phyloP scores from a whole-genome alignment of 2,797 vertebrate species.

The Neoniphon sammara region DNA sequence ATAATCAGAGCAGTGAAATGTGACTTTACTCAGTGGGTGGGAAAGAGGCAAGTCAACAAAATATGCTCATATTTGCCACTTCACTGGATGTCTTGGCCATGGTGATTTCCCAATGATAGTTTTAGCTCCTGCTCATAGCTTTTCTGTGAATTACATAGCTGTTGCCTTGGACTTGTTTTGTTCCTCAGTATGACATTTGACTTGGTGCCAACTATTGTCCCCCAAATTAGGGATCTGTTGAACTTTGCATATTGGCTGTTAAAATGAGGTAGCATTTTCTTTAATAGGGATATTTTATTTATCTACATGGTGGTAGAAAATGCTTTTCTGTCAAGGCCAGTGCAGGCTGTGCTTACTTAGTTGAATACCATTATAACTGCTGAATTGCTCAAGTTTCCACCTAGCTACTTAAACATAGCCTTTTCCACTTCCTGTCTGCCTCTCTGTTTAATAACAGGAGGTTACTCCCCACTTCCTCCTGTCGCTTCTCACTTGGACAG shows the following conservation, averaged over 20 bases:
- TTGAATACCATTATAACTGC: slow-evolving; percentile 28
- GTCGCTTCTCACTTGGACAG: slow-evolving; percentile 55
- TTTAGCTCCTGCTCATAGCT: slow-evolving; percentile 32
- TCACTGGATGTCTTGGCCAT: slow-evolving; percentile 36
- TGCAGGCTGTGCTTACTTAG: slow-evolving; percentile 21
- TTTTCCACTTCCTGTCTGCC: slow-evolving; percentile 19
- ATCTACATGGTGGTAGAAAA: slow-evolving; percentile 9
- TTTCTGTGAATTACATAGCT: slow-evolving; percentile 10
- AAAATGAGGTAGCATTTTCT: slow-evolving; percentile 1
- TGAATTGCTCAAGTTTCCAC: slow-evolving; percentile 15
- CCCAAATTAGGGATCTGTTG: neutral
- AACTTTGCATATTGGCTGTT: neutral
- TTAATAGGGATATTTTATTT: slow-evolving; percentile 28
- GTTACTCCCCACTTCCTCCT: slow-evolving; percentile 25
- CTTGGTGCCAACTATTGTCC: neutral
- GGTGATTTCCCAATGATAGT: slow-evolving; percentile 41
- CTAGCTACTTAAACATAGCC: slow-evolving; percentile 16
- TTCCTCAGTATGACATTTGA: slow-evolving; percentile 27
- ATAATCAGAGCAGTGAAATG: slow-evolving; percentile 65
- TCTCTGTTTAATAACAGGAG: slow-evolving; percentile 34
- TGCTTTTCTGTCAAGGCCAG: neutral
- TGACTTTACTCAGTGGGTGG: slow-evolving; percentile 42
- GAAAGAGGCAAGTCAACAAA: slow-evolving; percentile 32
- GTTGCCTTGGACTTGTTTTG: slow-evolving; percentile 1
- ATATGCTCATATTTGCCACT: slow-evolving; percentile 34